Conservation (phyloP, 2,888 invertebrate genomes). For the Dendrolimus pini region DNA sequence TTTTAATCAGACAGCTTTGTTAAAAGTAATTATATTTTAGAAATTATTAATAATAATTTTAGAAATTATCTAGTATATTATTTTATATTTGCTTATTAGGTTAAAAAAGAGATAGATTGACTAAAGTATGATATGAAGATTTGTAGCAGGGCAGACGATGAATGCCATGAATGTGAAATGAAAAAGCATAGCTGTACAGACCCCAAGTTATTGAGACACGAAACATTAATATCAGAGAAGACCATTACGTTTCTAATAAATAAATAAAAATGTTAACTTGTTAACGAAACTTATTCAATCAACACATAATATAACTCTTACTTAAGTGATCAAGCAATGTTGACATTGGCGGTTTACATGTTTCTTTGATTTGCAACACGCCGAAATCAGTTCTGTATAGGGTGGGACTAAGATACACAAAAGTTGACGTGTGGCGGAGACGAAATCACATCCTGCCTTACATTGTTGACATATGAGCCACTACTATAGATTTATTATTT, state of each 20-base stretch:
- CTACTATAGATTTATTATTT: slow-evolving; percentile 13
- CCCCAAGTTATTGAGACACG: too few species aligned
- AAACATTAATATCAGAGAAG: too few species aligned
- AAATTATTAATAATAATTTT: background rate
- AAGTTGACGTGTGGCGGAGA: slow-evolving; percentile 28
- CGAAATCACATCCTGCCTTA: slow-evolving; percentile 46
- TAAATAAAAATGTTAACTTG: too few species aligned
- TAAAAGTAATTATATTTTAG: background rate
- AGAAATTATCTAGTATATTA: too few species aligned
- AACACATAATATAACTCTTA: background rate
- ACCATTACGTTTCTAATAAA: too few species aligned
- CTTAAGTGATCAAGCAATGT: slow-evolving; percentile 3
- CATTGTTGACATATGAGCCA: slow-evolving; percentile 34
- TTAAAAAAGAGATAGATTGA: too few species aligned
- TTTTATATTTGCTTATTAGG: too few species aligned
- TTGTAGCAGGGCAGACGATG: too few species aligned
- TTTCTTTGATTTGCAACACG: background rate
- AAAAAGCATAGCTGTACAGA: too few species aligned
- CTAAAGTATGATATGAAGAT: too few species aligned
- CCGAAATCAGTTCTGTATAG: background rate
- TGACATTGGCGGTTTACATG: slow-evolving; percentile 1
- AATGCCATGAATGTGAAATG: too few species aligned
- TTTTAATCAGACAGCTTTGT: background rate
- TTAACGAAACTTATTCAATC: background rate
- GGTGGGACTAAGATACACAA: slow-evolving; percentile 19